Percentiles rank a stretch among this genome's conserved stretches.
Conservation (phyloP, 2,113 vertebrate genomes). For the Sisor rabdophorus region DNA sequence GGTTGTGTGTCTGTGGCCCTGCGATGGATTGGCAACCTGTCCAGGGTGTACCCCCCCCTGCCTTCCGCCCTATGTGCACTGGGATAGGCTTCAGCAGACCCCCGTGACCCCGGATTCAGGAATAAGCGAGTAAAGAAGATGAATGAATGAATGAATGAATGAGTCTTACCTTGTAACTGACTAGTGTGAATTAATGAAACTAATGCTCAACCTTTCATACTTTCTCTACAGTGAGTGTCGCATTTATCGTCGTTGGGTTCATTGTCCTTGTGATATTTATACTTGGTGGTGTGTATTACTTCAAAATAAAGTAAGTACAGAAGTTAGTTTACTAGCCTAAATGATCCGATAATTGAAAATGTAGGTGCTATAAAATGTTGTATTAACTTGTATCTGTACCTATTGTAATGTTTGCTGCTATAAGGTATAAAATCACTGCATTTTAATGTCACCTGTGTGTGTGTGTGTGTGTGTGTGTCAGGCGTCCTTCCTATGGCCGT, state of each 20-base stretch:
- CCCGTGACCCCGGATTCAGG: too few species aligned
- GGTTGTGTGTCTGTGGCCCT: too few species aligned
- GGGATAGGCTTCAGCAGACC: too few species aligned
- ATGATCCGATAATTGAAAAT: background rate
- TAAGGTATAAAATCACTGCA: background rate
- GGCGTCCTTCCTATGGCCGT: slow-evolving; percentile 77
- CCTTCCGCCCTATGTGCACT: too few species aligned
- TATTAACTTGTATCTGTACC: background rate
- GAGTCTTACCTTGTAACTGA: background rate
- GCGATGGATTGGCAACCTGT: too few species aligned
- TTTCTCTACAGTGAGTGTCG: slow-evolving; percentile 53
- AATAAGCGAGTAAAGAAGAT: too few species aligned
- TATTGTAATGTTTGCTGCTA: background rate
- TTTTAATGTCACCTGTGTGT: slow-evolving; percentile 3
- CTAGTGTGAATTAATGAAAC: background rate
- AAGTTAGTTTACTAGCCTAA: background rate
- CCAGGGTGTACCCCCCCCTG: too few species aligned
- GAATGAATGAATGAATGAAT: too few species aligned
- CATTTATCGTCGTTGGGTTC: slow-evolving; percentile 47
- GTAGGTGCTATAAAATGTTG: background rate
- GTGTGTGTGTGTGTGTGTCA: slow-evolving; percentile 51
- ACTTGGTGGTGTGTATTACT: slow-evolving; percentile 54
- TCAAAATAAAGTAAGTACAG: slow-evolving; percentile 59
- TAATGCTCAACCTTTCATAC: slow-evolving; percentile 24
- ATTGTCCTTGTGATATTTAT: slow-evolving; percentile 42